These are phyloP conservation scores for Hemistola chrysoprasaria DNA, from an alignment of 2,888 invertebrate species.

Conservation along the genomic window DNA sequence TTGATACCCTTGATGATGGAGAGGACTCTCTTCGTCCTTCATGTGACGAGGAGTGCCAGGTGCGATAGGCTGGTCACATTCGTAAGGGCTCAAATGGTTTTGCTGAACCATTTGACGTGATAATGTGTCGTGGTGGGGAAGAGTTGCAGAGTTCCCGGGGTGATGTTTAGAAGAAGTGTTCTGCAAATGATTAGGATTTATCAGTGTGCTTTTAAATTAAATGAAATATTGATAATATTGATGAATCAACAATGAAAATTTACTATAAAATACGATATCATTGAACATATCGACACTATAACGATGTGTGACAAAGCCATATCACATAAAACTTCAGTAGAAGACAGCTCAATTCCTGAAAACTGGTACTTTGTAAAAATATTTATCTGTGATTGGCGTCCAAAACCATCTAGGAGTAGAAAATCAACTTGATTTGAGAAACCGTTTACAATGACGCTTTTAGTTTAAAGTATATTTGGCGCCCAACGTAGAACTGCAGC, in stretches of 20 bases:
- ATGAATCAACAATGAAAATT: too few species aligned
- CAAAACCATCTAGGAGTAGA: not conserved
- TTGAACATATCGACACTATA: too few species aligned
- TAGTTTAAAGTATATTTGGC: not conserved
- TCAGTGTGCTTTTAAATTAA: too few species aligned
- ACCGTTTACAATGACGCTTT: too few species aligned
- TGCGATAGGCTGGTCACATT: conserved; percentile 70
- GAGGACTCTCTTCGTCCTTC: conserved; percentile 70
- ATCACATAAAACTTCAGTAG: not conserved
- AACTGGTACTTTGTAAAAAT: conserved; percentile 22
- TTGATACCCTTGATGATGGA: conserved; percentile 71
- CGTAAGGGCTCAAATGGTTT: conserved; percentile 81
- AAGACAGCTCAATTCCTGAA: conserved; percentile 45
- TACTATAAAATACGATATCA: too few species aligned
- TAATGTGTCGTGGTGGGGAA: conserved; percentile 84
- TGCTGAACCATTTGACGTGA: conserved; percentile 70
- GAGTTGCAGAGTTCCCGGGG: conserved; percentile 85
- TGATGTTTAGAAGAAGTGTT: conserved; percentile 93
- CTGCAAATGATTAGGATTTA: conserved; percentile 80
- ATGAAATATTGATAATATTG: too few species aligned
- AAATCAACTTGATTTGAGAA: too few species aligned
- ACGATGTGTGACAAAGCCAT: too few species aligned
- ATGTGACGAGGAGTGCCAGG: conserved; percentile 73
- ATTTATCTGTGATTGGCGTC: conserved; percentile 7
- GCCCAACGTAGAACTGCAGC: too few species aligned